A percentile compares a stretch with the other conserved stretches of the same genome.
Conservation (phyloP, 1,140 invertebrate genomes). For the Aphidius ervi region DNA sequence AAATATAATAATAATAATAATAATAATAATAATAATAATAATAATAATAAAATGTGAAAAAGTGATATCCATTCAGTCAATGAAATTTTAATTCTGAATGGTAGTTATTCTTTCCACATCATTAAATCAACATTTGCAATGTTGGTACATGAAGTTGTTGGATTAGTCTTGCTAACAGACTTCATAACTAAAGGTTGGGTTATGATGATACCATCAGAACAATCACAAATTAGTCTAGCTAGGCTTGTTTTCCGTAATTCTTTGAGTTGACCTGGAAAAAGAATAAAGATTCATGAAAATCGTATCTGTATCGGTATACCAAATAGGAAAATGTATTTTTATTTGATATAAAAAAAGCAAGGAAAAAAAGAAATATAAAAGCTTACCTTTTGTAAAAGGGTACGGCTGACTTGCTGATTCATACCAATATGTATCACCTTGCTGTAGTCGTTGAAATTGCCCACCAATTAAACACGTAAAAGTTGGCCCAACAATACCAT, state of each 20-base stretch:
- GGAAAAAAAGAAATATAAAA: slow-evolving; percentile 4
- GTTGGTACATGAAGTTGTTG: slow-evolving; percentile 59
- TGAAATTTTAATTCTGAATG: no score
- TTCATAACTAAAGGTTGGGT: slow-evolving; percentile 79
- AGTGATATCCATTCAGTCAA: no score
- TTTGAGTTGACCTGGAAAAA: slow-evolving; percentile 68
- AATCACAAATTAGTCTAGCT: slow-evolving; percentile 85
- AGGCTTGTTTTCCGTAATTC: slow-evolving; percentile 82
- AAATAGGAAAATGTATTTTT: slow-evolving; percentile 1
- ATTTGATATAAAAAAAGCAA: not conserved
- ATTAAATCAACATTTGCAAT: slow-evolving; percentile 57
- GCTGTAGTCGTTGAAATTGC: slow-evolving; percentile 77
- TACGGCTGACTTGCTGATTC: slow-evolving; percentile 65
- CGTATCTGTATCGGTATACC: not conserved
- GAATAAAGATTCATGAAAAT: no score
- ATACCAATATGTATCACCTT: slow-evolving; percentile 85
- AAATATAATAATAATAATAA: no score
- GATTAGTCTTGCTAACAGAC: slow-evolving; percentile 57
- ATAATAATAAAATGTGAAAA: no score
- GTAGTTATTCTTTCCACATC: slow-evolving; percentile 57
- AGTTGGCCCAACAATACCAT: slow-evolving; percentile 76
- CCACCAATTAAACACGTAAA: slow-evolving; percentile 80
- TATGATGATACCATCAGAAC: slow-evolving; percentile 68
- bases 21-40: no score
- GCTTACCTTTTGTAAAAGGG: slow-evolving; percentile 65